Conservation (phyloP, 2,888 invertebrate species). For the Polia nebulosa region DNA sequence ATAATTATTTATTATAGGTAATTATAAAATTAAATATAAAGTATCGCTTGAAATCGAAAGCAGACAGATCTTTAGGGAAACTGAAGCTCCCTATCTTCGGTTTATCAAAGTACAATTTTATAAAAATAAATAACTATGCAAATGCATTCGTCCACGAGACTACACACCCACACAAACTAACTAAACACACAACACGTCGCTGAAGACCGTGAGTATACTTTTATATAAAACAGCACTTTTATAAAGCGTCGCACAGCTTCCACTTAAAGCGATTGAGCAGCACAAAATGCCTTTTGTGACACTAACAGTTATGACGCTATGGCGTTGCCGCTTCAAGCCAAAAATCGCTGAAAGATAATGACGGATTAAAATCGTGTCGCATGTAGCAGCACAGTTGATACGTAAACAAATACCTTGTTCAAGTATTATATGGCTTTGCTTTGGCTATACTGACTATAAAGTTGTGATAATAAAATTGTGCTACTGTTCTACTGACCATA, state of each 20-base stretch:
- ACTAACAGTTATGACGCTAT: slow-evolving; percentile 44
- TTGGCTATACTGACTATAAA: slow-evolving; percentile 21
- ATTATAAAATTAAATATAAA: slow-evolving; percentile 26
- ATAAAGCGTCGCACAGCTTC: slow-evolving; percentile 76
- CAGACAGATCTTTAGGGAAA: slow-evolving; percentile 13
- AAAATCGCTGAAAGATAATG: slow-evolving; percentile 57
- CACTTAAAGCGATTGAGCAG: slow-evolving; percentile 60
- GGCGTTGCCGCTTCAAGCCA: slow-evolving; percentile 58
- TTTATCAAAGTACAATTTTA: slow-evolving; percentile 11
- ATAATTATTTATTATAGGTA: slow-evolving; percentile 33
- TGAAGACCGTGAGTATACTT: slow-evolving; percentile 84
- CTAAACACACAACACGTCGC: slow-evolving; percentile 79
- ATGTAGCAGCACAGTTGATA: slow-evolving; percentile 49
- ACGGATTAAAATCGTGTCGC: slow-evolving; percentile 33
- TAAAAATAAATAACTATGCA: slow-evolving; percentile 12
- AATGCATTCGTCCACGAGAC: slow-evolving; percentile 80
- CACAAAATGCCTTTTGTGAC: slow-evolving; percentile 63
- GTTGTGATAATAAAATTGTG: background rate
- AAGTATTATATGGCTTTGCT: slow-evolving; percentile 20
- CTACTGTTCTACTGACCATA: slow-evolving; percentile 10
- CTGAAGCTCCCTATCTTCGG: too few relatives aligned
- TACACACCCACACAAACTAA: slow-evolving; percentile 73
- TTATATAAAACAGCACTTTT: slow-evolving; percentile 71
- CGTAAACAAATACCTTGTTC: slow-evolving; percentile 36
- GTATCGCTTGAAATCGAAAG: slow-evolving; percentile 9